A percentile compares a stretch with the other conserved stretches of the same genome.
phyloP scores from a whole-genome alignment of 2,797 vertebrate genomes.

The Spinibarbus caldwelli region DNA sequence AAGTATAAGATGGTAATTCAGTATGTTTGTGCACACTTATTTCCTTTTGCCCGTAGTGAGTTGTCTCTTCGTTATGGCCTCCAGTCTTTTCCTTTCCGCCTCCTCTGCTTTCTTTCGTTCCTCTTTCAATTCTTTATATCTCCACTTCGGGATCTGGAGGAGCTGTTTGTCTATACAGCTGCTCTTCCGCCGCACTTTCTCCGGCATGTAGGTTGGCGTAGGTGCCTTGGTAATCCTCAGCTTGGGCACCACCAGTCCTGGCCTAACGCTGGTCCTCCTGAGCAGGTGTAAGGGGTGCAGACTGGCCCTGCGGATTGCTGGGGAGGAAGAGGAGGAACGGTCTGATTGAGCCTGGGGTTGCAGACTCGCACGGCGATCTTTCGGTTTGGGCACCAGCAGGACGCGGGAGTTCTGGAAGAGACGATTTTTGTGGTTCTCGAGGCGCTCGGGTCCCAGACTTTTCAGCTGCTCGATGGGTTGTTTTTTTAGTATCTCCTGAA shows the following conservation, averaged over 20 bases:
- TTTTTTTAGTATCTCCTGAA: slow-evolving; percentile 87
- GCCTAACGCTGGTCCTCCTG: slow-evolving; percentile 88
- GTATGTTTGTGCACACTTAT: slow-evolving; percentile 54
- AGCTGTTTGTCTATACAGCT: slow-evolving; percentile 79
- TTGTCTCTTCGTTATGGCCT: slow-evolving; percentile 77
- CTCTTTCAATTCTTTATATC: slow-evolving; percentile 95
- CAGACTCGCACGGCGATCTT: slow-evolving; percentile 79
- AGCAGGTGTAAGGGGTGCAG: slow-evolving; percentile 85
- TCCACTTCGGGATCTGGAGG: slow-evolving; percentile 94
- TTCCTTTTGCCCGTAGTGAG: slow-evolving; percentile 71
- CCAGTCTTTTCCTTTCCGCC: slow-evolving; percentile 80
- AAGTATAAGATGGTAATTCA: slow-evolving; percentile 69
- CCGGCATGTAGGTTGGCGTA: slow-evolving; percentile 82
- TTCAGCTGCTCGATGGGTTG: slow-evolving; percentile 75
- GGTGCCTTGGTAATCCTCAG: slow-evolving; percentile 91
- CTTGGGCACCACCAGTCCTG: slow-evolving; percentile 86
- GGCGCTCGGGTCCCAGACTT: slow-evolving; percentile 69
- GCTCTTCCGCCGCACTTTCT: slow-evolving; percentile 78
- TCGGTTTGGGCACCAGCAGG: slow-evolving; percentile 72
- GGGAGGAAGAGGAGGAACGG: slow-evolving; percentile 48
- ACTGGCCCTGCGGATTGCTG: slow-evolving; percentile 82
- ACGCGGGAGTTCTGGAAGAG: slow-evolving; percentile 81
- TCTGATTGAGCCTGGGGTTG: slow-evolving; percentile 65
- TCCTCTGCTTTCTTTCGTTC: slow-evolving; percentile 90
- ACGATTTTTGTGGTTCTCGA: slow-evolving; percentile 74